phyloP scores from a whole-genome alignment of 2,113 vertebrate genomes.

The Clupea harengus region DNA sequence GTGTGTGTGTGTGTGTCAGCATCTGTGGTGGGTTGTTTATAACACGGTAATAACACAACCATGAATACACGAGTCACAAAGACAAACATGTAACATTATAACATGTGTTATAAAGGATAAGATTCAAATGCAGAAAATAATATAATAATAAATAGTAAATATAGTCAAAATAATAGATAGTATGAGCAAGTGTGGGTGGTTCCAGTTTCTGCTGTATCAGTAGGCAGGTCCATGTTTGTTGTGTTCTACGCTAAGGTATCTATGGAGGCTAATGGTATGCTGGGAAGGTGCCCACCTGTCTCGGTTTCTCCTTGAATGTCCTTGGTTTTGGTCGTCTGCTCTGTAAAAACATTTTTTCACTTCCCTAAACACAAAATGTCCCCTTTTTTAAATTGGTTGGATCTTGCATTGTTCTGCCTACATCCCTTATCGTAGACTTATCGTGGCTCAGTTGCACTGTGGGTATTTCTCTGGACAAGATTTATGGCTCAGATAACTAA shows the following conservation, averaged over 20 bases:
- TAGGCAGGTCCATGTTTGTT: not conserved
- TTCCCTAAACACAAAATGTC: not conserved
- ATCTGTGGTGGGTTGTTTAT: not conserved
- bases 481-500: not conserved
- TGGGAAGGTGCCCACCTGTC: not conserved
- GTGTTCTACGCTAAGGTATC: not conserved
- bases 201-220: not conserved
- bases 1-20: no score
- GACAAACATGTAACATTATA: no score
- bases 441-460: not conserved
- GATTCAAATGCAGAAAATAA: no score
- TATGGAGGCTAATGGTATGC: not conserved
- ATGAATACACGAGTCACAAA: no score
- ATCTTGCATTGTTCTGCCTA: not conserved
- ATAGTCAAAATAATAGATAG: not conserved
- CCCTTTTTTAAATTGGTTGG: not conserved
- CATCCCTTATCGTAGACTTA: not conserved
- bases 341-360: no score
- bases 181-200: not conserved
- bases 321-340: not conserved
- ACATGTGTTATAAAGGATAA: no score
- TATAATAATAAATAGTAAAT: not conserved
- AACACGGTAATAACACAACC: not conserved
- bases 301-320: not conserved
- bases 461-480: not conserved